Evolutionary conservation across 1,140 invertebrate species (phyloP).

Genomic region (Drosophila kohkoa): DNA sequence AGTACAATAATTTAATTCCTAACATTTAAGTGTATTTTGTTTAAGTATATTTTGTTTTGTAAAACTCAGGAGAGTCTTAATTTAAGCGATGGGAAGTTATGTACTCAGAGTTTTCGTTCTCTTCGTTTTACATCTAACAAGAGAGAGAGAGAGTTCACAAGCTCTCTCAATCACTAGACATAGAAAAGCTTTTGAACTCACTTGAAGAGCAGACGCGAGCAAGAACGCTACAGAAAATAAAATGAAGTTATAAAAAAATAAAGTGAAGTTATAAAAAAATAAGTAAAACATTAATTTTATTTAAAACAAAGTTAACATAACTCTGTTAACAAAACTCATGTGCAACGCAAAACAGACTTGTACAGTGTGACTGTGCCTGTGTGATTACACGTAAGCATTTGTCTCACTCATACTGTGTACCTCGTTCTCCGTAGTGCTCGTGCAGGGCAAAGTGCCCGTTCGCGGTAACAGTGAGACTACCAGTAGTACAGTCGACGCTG

Average conservation of each 20-base stretch:
- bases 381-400: neutral
- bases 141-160: neutral
- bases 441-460: too few relatives aligned
- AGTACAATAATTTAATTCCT: neutral
- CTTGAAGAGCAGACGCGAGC: too few relatives aligned
- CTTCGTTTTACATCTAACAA: neutral
- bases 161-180: too few relatives aligned
- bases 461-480: too few relatives aligned
- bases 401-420: too few relatives aligned
- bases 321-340: neutral
- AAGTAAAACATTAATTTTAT: conserved; percentile 10
- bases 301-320: too few relatives aligned
- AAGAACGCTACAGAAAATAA: too few relatives aligned
- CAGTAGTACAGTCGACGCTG: too few relatives aligned
- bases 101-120: neutral
- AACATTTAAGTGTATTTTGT: neutral
- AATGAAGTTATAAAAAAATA: too few relatives aligned
- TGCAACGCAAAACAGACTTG: neutral
- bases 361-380: too few relatives aligned
- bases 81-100: conserved; percentile 8
- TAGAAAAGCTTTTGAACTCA: too few relatives aligned
- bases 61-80: conserved; percentile 8
- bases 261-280: too few relatives aligned
- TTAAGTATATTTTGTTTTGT: neutral
- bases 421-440: neutral